These are phyloP conservation scores for Thereva nobilitata DNA, from an alignment of 2,888 invertebrate genomes.

Conservation along the genomic window DNA sequence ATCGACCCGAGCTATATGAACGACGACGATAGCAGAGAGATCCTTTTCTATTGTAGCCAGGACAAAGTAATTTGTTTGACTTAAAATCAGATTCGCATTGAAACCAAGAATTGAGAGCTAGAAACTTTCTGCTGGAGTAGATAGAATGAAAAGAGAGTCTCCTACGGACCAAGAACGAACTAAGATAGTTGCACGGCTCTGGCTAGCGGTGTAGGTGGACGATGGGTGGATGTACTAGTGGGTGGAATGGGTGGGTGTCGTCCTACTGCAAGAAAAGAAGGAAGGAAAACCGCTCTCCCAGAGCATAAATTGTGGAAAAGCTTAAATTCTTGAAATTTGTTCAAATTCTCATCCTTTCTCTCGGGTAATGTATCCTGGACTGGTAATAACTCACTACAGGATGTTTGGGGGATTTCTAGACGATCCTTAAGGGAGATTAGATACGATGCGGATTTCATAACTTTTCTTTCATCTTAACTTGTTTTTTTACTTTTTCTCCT, in stretches of 20 bases:
- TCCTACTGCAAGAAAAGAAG: too few relatives aligned
- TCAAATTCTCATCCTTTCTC: not conserved
- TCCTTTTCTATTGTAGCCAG: not conserved
- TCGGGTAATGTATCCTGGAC: not conserved
- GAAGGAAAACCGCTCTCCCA: not conserved
- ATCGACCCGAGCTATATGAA: not conserved
- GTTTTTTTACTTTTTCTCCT: not conserved
- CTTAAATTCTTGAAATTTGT: constrained; percentile 16
- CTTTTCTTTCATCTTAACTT: not conserved
- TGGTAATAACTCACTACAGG: not conserved
- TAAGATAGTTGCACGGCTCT: too few relatives aligned
- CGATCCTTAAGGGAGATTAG: not conserved
- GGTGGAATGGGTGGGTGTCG: not conserved
- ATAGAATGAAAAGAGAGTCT: too few relatives aligned
- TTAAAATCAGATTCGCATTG: constrained; percentile 9
- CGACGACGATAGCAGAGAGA: not conserved
- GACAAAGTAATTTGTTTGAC: constrained; percentile 14
- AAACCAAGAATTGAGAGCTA: not conserved
- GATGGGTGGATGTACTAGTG: too few relatives aligned
- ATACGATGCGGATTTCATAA: not conserved
- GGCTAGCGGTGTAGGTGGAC: too few relatives aligned
- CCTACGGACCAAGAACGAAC: too few relatives aligned
- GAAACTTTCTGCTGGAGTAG: too few relatives aligned
- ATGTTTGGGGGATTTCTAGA: not conserved
- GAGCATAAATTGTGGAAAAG: not conserved